Evolutionary conservation across 2,113 vertebrate genomes (phyloP), one percentile per base, ranked within the genome.

Genomic region (Phodopus roborovskii): DNA sequence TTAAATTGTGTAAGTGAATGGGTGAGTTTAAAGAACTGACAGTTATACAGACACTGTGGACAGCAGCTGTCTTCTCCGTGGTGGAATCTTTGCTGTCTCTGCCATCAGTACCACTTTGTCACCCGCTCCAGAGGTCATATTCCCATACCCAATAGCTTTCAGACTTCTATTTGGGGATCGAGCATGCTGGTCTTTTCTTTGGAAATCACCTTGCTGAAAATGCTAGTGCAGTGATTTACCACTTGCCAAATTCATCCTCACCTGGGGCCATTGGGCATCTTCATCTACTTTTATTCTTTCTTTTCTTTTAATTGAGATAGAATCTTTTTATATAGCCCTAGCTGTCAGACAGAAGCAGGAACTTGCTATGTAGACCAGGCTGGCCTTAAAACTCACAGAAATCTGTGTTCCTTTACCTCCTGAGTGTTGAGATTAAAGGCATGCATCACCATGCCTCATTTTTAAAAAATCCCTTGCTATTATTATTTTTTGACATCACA

Each of bases 141-240:
- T 74, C 13, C 2, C 50, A 94, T 15, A 48, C 11, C n/a, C 39
- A 83, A 1, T 50, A 20, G 33, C 78, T 71, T 74, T 70, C 64
- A 68, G 79, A 71, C 4, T 58, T 68, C 6, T 7, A 39, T 58
- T 75, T 90, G 56, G 58, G 79, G 91, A 79, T 56, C 39, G 42
- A 70, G 36, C 39, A 2, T 73, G 17, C 58, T 66, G 56, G 24
- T 79, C 20, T 78, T 73, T 89, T 93, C 11, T 12, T 75, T 53
- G 91, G 77, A 71, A n/a, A 17, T 82, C n/a, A 78, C 7, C 56
- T 79, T 90, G 78, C 28, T 53, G 48, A 96, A 90, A 90, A 70
- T 50, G 78, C n/a, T 81, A 91, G 53, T 22, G 56, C 20, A 10
- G 24, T 39, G 42, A 50, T 58, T n/a, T 33, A 24, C 82, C 45